A percentile compares a stretch with the other conserved stretches of the same genome.
These are phyloP conservation scores for Alcedo quadribrachys DNA, from an alignment of 2,797 vertebrate species.

Conservation along the genomic window DNA sequence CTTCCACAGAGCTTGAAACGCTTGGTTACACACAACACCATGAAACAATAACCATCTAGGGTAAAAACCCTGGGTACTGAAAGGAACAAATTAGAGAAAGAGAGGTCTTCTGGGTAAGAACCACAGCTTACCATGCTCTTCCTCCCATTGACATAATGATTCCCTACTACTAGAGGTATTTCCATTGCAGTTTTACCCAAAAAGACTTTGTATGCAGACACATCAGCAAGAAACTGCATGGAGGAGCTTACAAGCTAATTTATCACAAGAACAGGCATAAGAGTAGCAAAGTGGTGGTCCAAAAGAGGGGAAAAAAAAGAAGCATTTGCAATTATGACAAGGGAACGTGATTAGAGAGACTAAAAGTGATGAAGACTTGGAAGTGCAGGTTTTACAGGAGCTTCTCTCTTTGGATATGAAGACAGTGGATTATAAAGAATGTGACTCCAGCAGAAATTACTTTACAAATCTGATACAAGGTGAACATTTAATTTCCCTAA, in stretches of 20 bases:
- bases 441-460: slow-evolving; percentile 13
- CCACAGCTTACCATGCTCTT: background rate
- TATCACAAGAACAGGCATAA: background rate
- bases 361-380: background rate
- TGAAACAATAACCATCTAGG: background rate
- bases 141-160: background rate
- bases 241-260: background rate
- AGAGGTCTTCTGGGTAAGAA: background rate
- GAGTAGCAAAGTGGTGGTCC: background rate
- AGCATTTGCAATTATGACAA: background rate
- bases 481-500: slow-evolving; percentile 39
- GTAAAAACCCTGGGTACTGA: background rate
- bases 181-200: background rate
- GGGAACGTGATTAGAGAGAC: background rate
- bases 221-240: background rate
- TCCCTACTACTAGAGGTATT: background rate
- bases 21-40: background rate
- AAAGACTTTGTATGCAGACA: background rate
- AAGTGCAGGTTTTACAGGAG: background rate
- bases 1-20: background rate
- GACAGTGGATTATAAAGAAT: background rate
- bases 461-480: slow-evolving; percentile 28
- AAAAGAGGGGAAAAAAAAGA: background rate
- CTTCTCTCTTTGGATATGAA: background rate
- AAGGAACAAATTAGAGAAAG: background rate